Percentiles rank a stretch among this genome's conserved stretches.
phyloP scores from a whole-genome alignment of 2,888 invertebrate species.

The Cephus nigrinus region DNA sequence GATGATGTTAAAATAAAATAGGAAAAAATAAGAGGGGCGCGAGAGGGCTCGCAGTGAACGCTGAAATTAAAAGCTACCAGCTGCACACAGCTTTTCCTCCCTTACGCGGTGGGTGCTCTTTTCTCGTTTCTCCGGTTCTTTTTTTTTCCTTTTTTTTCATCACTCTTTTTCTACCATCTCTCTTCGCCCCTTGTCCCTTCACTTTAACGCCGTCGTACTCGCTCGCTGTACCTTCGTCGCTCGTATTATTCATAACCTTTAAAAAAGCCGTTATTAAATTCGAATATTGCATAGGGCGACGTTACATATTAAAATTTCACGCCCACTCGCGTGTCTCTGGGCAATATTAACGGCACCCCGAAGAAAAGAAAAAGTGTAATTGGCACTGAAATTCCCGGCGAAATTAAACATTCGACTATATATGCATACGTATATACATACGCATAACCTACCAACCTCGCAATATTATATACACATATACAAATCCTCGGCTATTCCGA shows the following conservation, averaged over 20 bases:
- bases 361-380: background rate
- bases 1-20: conserved; percentile 33
- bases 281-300: conserved; percentile 34
- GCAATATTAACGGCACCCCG: background rate
- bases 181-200: conserved; percentile 15
- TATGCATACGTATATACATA: background rate
- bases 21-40: conserved; percentile 11
- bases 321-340: background rate
- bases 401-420: background rate
- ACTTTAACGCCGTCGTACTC: conserved; percentile 4
- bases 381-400: background rate
- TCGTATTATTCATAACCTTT: conserved; percentile 42
- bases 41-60: conserved; percentile 12
- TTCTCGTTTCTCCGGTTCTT: background rate
- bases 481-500: background rate
- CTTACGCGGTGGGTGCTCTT: conserved; percentile 2
- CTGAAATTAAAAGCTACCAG: conserved; percentile 45
- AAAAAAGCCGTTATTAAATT: conserved; percentile 47
- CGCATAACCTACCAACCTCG: background rate
- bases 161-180: conserved; percentile 2
- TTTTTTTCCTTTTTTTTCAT: background rate
- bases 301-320: conserved; percentile 39
- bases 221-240: conserved; percentile 11
- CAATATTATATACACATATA: background rate
- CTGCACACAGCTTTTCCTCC: conserved; percentile 21